Evolutionary conservation across 2,888 invertebrate genomes (phyloP), one percentile per base, ranked within the genome.

Genomic region (Pristionchus fissidentatus): DNA sequence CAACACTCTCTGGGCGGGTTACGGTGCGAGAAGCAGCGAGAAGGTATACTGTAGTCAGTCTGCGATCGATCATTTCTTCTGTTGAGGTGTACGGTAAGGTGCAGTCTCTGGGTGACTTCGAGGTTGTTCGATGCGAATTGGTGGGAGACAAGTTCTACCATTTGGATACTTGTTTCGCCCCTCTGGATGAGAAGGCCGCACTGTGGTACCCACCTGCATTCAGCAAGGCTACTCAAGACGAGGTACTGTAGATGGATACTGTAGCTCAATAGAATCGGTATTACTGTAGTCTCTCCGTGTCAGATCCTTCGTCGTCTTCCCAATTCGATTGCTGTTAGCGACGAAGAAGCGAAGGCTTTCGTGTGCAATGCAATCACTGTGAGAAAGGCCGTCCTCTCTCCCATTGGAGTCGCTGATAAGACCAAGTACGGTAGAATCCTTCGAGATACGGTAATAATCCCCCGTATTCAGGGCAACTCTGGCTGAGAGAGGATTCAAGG

Each of bases 121-220:
- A 92, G 46, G 88, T 86, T 10, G 89, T 92, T 1, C 85, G 87
- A 29, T 91, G 90, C 84, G 90, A 92, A 46, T 86, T 92, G 83
- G 84, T 86, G 38, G 82, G 88, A 35, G 90, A 89, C 10, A 87
- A 88, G 22, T 92, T 92, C 85, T 92, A 92, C 84, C 92, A 92
- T 85, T 82, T 92, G 85, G 92, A 92, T 84, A 92, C 92, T 1
- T 92, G 92, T 78, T 91, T 92, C 79, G 89, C 90, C 35, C 92
- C 92, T 3, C 87, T 92, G 5, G 90, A 90, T 83, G 89, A 86
- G 70, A 87, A 87, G 8, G 86, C 90, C 38, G 89, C 91, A 19
- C 84, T 92, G 10, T 91, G 89, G 86, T 91, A 91, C 86, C 91
- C 91, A 26, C 85, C 86, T 1, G 92, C 92, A 26, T 92, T 92